phyloP scores from a whole-genome alignment of 1,140 invertebrate species.

The Pomacea maculata region DNA sequence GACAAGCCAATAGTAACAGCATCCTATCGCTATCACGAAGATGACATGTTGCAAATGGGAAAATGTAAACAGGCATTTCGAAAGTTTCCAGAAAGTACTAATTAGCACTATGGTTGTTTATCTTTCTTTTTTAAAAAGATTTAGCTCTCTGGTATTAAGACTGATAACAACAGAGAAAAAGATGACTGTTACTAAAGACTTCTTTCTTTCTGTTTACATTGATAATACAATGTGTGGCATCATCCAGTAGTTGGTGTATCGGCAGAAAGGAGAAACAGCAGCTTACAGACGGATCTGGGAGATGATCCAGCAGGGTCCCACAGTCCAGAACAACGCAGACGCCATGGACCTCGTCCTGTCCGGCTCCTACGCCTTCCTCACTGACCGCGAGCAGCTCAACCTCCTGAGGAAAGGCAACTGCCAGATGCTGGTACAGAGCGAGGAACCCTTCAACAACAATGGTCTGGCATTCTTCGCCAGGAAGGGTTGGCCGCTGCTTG shows the following conservation, averaged over 20 bases:
- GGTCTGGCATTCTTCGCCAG: conserved; percentile 29
- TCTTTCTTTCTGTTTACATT: neutral
- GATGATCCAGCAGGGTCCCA: conserved; percentile 24
- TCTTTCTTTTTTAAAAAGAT: neutral
- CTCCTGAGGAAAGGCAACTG: conserved; percentile 25
- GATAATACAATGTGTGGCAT: neutral
- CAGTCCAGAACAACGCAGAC: conserved; percentile 6
- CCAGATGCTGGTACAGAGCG: conserved; percentile 21
- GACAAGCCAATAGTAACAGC: too few relatives aligned
- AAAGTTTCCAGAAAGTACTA: neutral
- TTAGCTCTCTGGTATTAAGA: neutral
- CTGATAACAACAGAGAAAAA: neutral
- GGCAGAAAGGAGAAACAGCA: conserved; percentile 26
- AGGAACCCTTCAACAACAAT: conserved; percentile 29
- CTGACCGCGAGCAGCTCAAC: conserved; percentile 29
- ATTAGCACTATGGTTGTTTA: neutral
- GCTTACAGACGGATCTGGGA: conserved; percentile 19
- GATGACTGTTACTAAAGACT: neutral
- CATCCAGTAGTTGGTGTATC: neutral
- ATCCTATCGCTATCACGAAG: too few relatives aligned
- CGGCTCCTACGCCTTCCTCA: conserved; percentile 30
- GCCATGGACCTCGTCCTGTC: conserved; percentile 22
- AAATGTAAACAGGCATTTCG: too few relatives aligned
- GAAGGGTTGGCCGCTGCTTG: conserved; percentile 17
- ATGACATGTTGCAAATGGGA: too few relatives aligned